Percentiles rank a stretch among this genome's conserved stretches.
phyloP scores from a whole-genome alignment of 2,113 vertebrate genomes.

The Cyanoramphus novaezelandiae region DNA sequence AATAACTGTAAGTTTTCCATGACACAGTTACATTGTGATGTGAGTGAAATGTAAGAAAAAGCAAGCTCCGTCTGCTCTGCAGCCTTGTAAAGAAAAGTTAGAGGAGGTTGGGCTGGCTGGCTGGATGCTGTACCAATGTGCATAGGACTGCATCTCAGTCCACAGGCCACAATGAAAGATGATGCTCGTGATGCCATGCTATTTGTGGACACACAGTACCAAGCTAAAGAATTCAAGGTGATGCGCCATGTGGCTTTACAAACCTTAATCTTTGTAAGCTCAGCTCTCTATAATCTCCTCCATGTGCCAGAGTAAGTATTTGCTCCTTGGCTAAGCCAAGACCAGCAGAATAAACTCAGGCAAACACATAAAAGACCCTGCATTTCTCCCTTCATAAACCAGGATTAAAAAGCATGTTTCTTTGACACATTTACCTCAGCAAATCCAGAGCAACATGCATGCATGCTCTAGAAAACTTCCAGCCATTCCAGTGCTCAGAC shows the following conservation, averaged over 20 bases:
- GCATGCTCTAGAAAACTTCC: not conserved
- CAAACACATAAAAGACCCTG: not conserved
- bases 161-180: rapidly evolving
- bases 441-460: not conserved
- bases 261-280: not conserved
- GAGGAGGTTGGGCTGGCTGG: not conserved
- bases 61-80: not conserved
- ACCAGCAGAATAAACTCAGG: not conserved
- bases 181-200: rapidly evolving
- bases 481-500: not conserved
- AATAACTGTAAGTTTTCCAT: not conserved
- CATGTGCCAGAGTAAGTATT: not conserved
- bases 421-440: not conserved
- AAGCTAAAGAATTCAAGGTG: not conserved
- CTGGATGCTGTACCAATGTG: too few relatives aligned
- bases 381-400: not conserved
- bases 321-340: not conserved
- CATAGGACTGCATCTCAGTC: not conserved
- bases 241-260: not conserved
- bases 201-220: not conserved
- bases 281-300: not conserved
- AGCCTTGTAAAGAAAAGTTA: not conserved
- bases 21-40: not conserved
- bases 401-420: not conserved
- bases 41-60: not conserved